Evolutionary conservation across 2,888 invertebrate genomes (phyloP).

Genomic region (Lasiommata megera): DNA sequence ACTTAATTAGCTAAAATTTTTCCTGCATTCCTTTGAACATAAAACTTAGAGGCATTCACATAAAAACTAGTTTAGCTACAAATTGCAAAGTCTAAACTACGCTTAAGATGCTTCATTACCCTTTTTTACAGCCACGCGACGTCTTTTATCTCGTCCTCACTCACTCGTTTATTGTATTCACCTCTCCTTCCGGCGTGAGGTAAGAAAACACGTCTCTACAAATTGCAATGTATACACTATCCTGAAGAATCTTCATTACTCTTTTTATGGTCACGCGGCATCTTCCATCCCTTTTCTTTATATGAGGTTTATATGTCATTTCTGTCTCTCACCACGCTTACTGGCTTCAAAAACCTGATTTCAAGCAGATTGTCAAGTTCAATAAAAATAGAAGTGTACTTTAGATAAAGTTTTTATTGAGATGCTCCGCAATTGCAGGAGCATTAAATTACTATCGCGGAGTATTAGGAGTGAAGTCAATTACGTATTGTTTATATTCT

Average conservation of each 20-base stretch:
- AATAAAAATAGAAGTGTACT: constrained; percentile 26
- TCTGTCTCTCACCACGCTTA: constrained; percentile 41
- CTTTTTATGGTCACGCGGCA: constrained; percentile 35
- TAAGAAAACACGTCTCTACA: constrained; percentile 13
- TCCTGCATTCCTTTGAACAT: background rate
- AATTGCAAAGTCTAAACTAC: constrained; percentile 27
- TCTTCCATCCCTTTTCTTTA: constrained; percentile 30
- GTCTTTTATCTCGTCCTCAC: constrained; percentile 10
- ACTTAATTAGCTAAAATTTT: background rate
- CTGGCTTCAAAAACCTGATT: constrained; percentile 35
- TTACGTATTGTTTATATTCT: no score
- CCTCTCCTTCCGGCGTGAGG: background rate
- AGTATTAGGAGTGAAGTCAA: background rate
- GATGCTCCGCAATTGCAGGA: background rate
- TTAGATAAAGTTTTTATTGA: constrained; percentile 38
- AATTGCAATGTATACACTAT: constrained; percentile 27
- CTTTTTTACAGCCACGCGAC: constrained; percentile 34
- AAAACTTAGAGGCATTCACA: background rate
- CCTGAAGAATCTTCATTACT: constrained; percentile 23
- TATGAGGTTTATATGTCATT: constrained; percentile 24
- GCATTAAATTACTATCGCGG: background rate
- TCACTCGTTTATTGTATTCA: constrained; percentile 9
- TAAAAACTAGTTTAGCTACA: constrained; percentile 10
- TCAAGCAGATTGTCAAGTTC: constrained; percentile 38
- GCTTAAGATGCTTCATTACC: constrained; percentile 23